These are phyloP conservation scores for Arizona elegans DNA, from an alignment of 2,113 vertebrate species.

Conservation along the genomic window DNA sequence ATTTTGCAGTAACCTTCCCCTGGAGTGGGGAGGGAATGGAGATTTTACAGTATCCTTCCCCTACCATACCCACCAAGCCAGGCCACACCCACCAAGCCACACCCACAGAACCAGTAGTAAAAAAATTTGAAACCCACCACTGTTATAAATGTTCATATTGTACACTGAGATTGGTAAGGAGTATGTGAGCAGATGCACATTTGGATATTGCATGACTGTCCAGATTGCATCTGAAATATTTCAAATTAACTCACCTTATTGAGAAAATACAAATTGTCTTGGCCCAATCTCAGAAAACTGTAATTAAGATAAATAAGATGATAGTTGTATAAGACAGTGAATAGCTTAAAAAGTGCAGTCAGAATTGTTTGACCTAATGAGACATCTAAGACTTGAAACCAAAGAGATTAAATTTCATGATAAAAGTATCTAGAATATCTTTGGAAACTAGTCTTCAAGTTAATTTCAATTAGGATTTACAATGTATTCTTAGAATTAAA, in stretches of 20 bases:
- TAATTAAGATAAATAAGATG: background rate
- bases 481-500: background rate
- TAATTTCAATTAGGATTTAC: background rate
- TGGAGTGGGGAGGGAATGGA: too few relatives aligned
- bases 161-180: background rate
- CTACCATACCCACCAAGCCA: too few relatives aligned
- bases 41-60: too few relatives aligned
- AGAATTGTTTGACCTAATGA: background rate
- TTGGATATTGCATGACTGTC: background rate
- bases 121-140: too few relatives aligned
- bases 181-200: background rate
- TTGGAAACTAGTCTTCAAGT: background rate
- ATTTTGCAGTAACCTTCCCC: too few relatives aligned
- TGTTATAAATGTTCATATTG: background rate
- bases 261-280: background rate
- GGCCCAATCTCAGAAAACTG: background rate
- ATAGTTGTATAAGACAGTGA: background rate
- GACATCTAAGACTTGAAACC: background rate
- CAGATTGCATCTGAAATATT: background rate
- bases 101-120: too few relatives aligned
- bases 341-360: background rate
- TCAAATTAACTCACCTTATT: background rate
- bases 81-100: too few relatives aligned
- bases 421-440: background rate
- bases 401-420: background rate